phyloP scores from a whole-genome alignment of 2,888 invertebrate genomes.

The Rhorus exstirpatorius region DNA sequence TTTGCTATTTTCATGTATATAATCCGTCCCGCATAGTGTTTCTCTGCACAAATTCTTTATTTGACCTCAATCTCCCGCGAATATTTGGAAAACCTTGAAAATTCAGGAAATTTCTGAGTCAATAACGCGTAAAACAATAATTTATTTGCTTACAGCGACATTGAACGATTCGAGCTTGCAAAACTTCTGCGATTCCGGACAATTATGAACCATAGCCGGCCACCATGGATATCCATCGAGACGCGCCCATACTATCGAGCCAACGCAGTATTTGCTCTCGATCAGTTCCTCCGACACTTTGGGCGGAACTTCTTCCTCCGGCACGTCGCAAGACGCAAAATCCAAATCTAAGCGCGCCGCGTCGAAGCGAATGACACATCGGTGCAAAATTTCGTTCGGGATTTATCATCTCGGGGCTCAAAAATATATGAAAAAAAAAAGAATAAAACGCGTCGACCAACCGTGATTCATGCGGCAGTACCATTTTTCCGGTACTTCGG shows the following conservation, averaged over 20 bases:
- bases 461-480: conserved; percentile 89
- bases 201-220: conserved; percentile 91
- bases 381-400: neutral
- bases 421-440: conserved; percentile 12
- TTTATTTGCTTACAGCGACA: conserved; percentile 69
- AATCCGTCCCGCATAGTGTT: too few species aligned
- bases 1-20: too few species aligned
- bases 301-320: conserved; percentile 86
- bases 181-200: conserved; percentile 86
- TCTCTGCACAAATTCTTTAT: too few species aligned
- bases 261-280: conserved; percentile 88
- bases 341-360: conserved; percentile 83
- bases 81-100: too few species aligned
- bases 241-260: conserved; percentile 90
- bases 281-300: conserved; percentile 88
- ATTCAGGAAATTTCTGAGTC: too few species aligned
- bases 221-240: conserved; percentile 90
- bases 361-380: neutral
- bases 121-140: too few species aligned
- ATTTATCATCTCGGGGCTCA: too few species aligned
- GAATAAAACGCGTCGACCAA: conserved; percentile 74
- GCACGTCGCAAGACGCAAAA: conserved; percentile 87
- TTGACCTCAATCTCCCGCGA: too few species aligned
- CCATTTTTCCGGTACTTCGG: conserved; percentile 89
- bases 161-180: conserved; percentile 62